These are phyloP conservation scores for Parauchenoglanis ngamensis DNA, from an alignment of 2,797 vertebrate genomes.

Conservation along the genomic window DNA sequence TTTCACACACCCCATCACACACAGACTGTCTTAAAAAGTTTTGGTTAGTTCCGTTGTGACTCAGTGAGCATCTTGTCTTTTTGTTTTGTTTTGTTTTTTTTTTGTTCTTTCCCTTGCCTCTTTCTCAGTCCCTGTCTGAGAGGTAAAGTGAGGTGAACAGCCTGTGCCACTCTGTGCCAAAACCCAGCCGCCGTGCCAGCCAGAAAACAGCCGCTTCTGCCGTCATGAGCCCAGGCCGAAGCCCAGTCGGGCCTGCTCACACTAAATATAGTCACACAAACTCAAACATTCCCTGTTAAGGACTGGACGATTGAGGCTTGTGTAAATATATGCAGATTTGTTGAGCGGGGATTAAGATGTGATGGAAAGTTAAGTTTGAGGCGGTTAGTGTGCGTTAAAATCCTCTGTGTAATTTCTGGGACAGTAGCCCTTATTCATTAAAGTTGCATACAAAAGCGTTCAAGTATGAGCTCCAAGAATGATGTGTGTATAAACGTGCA, in stretches of 20 bases:
- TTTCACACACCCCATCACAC: background rate
- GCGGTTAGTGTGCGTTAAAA: conserved; percentile 14
- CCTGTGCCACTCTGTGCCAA: conserved; percentile 25
- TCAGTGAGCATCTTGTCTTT: background rate
- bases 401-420: conserved; percentile 6
- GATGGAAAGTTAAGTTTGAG: conserved; percentile 31
- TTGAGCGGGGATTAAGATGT: conserved; percentile 25
- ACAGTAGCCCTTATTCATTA: background rate
- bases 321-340: conserved; percentile 29
- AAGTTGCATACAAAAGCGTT: background rate
- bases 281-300: conserved; percentile 31
- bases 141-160: conserved; percentile 51
- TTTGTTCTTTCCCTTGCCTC: background rate
- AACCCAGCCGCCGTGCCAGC: conserved; percentile 27
- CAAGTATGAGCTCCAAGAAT: background rate
- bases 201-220: conserved; percentile 36
- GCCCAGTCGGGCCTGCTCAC: conserved; percentile 25
- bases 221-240: conserved; percentile 28
- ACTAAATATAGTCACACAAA: conserved; percentile 48
- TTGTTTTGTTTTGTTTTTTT: background rate
- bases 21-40: background rate
- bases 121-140: background rate
- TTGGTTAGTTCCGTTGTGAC: background rate
- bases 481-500: background rate
- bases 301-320: background rate